phyloP scores from a whole-genome alignment of 2,797 vertebrate species.

The Brachyalestes nurse region DNA sequence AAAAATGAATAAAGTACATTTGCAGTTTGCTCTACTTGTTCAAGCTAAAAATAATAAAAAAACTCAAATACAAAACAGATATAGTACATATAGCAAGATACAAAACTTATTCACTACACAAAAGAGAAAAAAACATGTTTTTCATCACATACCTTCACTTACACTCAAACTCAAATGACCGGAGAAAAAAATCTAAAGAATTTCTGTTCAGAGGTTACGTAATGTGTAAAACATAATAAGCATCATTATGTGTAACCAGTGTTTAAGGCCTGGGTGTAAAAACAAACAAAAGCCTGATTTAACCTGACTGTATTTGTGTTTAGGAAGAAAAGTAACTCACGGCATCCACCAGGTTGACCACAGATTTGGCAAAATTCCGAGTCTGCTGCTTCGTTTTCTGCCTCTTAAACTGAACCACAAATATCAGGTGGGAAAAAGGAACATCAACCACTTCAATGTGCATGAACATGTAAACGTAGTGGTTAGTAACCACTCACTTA shows the following conservation, averaged over 20 bases:
- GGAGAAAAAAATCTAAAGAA: no score
- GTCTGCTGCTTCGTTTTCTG: slow-evolving; percentile 88
- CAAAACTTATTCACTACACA: not conserved
- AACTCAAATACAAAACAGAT: not conserved
- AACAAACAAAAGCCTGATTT: not conserved
- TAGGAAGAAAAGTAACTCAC: slow-evolving; percentile 81
- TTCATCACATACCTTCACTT: not conserved
- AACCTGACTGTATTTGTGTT: not conserved
- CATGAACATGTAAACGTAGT: not conserved
- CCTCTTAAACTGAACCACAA: slow-evolving; percentile 84
- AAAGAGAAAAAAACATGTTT: no score
- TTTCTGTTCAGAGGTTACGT: not conserved
- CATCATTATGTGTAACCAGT: not conserved
- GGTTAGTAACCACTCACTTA: not conserved
- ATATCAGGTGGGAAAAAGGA: not conserved
- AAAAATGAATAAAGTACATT: not conserved
- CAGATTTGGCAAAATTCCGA: slow-evolving; percentile 94
- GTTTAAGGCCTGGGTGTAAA: not conserved
- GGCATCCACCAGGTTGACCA: slow-evolving; percentile 95
- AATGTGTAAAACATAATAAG: not conserved
- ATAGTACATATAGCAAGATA: not conserved
- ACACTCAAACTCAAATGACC: not conserved
- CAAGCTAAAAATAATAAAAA: not conserved
- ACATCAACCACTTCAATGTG: not conserved
- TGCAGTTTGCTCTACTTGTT: not conserved